Conservation (phyloP, 1,140 invertebrate genomes). For the silkworm (Bombyx mori) region DNA sequence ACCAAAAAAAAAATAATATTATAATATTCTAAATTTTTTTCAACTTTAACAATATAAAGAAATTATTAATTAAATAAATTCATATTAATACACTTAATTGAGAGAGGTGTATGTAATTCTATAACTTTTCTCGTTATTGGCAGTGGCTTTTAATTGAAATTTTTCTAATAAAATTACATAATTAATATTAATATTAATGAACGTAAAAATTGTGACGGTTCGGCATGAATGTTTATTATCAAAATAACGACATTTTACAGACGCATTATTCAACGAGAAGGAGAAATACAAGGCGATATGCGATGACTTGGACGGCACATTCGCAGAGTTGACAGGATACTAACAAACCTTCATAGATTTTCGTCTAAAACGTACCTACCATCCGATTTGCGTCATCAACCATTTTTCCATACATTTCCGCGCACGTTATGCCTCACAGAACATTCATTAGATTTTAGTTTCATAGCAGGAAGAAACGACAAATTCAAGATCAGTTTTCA, state of each 20-base stretch:
- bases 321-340: conserved; percentile 89
- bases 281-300: conserved; percentile 96
- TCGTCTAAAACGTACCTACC: conserved; percentile 55
- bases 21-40: conserved; percentile 5
- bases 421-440: no score
- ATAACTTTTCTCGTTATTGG: conserved; percentile 32
- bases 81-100: conserved; percentile 19
- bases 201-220: neutral
- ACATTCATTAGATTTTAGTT: no score
- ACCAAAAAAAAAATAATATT: neutral
- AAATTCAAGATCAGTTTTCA: no score
- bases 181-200: conserved; percentile 4
- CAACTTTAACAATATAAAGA: conserved; percentile 17
- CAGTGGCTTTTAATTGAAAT: conserved; percentile 34
- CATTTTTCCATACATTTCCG: conserved; percentile 14
- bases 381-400: conserved; percentile 28
- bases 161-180: conserved; percentile 25
- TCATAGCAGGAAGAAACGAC: no score
- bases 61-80: conserved; percentile 6
- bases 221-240: conserved; percentile 32
- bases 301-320: conserved; percentile 98
- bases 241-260: conserved; percentile 59
- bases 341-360: conserved; percentile 70
- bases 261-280: conserved; percentile 86
- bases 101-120: conserved; percentile 37